These are phyloP conservation scores for Amblyjoppa fuscipennis DNA, from an alignment of 2,888 invertebrate genomes.

Conservation along the genomic window DNA sequence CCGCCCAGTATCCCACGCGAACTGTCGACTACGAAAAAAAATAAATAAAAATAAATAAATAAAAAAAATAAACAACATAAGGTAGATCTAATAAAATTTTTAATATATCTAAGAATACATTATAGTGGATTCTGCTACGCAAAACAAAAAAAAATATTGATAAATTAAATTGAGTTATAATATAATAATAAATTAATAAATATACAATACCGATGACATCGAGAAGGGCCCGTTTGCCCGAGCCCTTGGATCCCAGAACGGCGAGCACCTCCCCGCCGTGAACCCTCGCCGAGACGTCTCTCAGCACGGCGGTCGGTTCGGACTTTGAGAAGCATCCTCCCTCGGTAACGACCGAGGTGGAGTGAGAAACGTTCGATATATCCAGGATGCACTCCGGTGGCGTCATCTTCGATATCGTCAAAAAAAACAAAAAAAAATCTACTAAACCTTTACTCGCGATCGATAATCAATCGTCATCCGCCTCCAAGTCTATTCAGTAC, in stretches of 20 bases:
- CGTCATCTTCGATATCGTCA: slow-evolving; percentile 87
- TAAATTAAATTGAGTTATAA: neutral
- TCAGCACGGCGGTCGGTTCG: slow-evolving; percentile 90
- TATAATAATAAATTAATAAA: neutral
- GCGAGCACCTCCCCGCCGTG: slow-evolving; percentile 97
- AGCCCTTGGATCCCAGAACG: slow-evolving; percentile 97
- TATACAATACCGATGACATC: slow-evolving; percentile 90
- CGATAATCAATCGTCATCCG: neutral
- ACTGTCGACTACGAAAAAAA: no score
- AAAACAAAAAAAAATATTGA: no score
- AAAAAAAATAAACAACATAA: no score
- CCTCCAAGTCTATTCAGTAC: neutral
- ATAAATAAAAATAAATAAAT: no score
- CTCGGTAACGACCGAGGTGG: slow-evolving; percentile 80
- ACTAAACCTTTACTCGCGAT: neutral
- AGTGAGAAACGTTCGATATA: slow-evolving; percentile 95
- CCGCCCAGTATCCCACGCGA: slow-evolving; percentile 95
- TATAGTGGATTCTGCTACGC: no score
- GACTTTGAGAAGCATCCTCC: slow-evolving; percentile 79
- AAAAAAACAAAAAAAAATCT: slow-evolving; percentile 8
- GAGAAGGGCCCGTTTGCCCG: slow-evolving; percentile 96
- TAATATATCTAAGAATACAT: no score
- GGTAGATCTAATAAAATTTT: no score
- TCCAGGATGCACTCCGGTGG: slow-evolving; percentile 95
- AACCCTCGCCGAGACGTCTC: slow-evolving; percentile 96